Percentiles rank a stretch among this genome's conserved stretches.
These are phyloP conservation scores for Eublepharis macularius DNA, from an alignment of 2,113 vertebrate species.

Conservation along the genomic window DNA sequence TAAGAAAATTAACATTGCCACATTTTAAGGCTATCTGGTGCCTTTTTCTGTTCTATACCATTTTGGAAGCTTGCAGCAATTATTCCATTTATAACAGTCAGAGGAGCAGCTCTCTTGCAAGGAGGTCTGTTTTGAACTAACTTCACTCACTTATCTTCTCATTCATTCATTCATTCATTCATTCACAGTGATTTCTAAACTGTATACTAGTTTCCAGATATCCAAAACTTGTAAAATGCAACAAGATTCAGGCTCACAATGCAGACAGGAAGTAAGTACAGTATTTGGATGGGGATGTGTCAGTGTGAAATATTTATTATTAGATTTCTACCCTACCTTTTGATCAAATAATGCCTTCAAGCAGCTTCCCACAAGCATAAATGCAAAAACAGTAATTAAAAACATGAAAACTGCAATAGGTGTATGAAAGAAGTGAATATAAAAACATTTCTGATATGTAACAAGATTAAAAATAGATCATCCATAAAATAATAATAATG, in stretches of 20 bases:
- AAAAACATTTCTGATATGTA: neutral
- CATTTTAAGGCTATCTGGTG: neutral
- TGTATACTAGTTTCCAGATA: neutral
- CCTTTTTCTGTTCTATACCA: neutral
- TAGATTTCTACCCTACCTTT: neutral
- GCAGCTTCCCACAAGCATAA: neutral
- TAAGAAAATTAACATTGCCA: neutral
- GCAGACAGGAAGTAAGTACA: neutral
- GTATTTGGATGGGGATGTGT: neutral
- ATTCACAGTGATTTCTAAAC: neutral
- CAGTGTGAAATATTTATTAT: neutral
- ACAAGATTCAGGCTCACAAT: neutral
- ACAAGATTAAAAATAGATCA: neutral
- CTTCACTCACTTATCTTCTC: neutral
- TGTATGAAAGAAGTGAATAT: neutral
- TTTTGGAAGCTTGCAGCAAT: neutral
- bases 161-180: neutral
- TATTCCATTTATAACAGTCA: neutral
- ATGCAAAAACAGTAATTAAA: neutral
- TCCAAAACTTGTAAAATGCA: neutral
- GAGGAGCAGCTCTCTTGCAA: neutral
- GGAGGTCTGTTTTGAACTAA: neutral
- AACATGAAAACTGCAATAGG: neutral
- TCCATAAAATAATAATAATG: neutral
- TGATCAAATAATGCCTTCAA: neutral